phyloP scores from a whole-genome alignment of 2,113 vertebrate genomes.

The Galeopterus variegatus region DNA sequence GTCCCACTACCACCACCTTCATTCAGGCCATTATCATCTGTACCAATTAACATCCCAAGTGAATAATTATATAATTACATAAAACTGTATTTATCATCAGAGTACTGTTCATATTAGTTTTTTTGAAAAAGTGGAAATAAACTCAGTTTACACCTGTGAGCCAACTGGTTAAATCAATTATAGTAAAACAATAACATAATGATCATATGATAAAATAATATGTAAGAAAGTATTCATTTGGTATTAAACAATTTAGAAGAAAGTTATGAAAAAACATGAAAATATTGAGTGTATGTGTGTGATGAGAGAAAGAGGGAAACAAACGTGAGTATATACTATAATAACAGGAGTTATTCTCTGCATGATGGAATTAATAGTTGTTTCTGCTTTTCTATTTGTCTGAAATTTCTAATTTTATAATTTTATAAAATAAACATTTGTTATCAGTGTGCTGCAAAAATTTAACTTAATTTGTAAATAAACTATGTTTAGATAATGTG shows the following conservation, averaged over 20 bases:
- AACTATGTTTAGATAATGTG: background rate
- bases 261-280: slow-evolving; percentile 44
- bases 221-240: slow-evolving; percentile 17
- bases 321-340: background rate
- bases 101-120: slow-evolving; percentile 28
- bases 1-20: background rate
- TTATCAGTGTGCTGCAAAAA: background rate
- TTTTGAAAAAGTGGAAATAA: background rate
- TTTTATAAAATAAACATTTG: background rate
- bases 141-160: background rate
- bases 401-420: slow-evolving; percentile 35
- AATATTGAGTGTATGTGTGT: background rate
- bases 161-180: background rate
- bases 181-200: slow-evolving; percentile 39
- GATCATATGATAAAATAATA: background rate
- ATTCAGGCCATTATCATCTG: background rate
- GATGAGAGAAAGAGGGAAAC: background rate
- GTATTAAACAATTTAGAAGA: slow-evolving; percentile 17
- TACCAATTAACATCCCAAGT: background rate
- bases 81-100: background rate
- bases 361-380: background rate
- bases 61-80: slow-evolving; percentile 27
- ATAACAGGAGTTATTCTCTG: background rate
- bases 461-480: slow-evolving; percentile 20
- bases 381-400: background rate